phyloP scores from a whole-genome alignment of 2,797 vertebrate species.

The Cebuella pygmaea region DNA sequence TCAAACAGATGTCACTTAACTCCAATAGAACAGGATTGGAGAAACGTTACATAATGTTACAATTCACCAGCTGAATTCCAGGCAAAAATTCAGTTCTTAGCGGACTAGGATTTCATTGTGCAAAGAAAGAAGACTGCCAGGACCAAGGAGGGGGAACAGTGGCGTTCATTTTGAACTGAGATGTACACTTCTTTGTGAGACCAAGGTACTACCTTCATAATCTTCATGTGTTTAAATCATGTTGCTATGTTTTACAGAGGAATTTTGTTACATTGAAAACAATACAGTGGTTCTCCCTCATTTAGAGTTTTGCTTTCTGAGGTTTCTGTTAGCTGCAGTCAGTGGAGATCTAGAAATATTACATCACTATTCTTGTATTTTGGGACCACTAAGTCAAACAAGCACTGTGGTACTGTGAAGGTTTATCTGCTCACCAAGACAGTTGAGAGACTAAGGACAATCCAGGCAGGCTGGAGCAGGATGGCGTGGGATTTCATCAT shows the following conservation, averaged over 20 bases:
- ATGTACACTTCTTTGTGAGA: not conserved
- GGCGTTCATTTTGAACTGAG: not conserved
- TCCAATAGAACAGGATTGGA: not conserved
- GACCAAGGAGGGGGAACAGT: not conserved
- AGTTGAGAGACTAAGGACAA: not conserved
- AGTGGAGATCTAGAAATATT: not conserved
- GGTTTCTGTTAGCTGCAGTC: not conserved
- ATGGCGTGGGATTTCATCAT: not conserved
- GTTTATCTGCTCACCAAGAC: not conserved
- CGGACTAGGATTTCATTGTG: not conserved
- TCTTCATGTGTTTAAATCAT: not conserved
- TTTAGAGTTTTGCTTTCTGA: not conserved
- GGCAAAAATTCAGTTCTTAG: not conserved
- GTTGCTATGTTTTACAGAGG: not conserved
- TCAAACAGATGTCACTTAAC: constrained; percentile 51
- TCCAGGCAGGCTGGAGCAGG: not conserved
- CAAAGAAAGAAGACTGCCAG: not conserved
- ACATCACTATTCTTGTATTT: not conserved
- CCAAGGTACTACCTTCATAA: not conserved
- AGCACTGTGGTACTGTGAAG: not conserved
- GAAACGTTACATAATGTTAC: not conserved
- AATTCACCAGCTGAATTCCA: not conserved
- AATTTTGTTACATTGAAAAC: not conserved
- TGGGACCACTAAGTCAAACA: not conserved
- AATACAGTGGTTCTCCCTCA: not conserved